Conservation (phyloP, 2,113 vertebrate genomes). For the Phyllostomus hastatus region DNA sequence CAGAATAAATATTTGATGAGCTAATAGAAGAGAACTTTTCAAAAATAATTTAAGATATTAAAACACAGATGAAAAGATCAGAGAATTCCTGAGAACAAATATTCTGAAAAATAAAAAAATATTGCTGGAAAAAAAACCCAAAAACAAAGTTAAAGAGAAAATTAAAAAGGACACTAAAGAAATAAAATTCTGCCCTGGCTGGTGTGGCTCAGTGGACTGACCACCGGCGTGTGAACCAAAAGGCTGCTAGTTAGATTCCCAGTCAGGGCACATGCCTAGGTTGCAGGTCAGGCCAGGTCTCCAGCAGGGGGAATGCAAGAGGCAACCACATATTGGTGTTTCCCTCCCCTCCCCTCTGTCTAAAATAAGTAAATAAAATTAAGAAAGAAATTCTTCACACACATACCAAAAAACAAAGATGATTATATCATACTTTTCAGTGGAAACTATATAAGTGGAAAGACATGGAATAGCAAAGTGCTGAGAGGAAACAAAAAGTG, state of each 20-base stretch:
- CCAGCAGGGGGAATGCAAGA: no score
- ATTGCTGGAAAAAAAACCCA: neutral
- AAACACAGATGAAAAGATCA: neutral
- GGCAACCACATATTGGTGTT: no score
- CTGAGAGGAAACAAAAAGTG: neutral
- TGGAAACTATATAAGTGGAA: neutral
- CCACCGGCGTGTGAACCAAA: no score
- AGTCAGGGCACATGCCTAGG: no score
- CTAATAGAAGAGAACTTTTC: neutral
- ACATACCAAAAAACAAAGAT: neutral
- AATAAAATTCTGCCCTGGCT: neutral
- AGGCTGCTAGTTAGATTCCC: no score
- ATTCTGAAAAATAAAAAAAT: neutral
- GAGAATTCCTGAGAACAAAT: neutral
- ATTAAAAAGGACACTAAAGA: neutral
- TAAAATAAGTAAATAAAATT: no score
- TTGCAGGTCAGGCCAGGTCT: no score
- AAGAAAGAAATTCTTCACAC: neutral
- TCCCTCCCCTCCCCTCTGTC: no score
- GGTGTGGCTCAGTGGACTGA: no score
- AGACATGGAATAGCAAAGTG: neutral
- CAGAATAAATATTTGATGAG: neutral
- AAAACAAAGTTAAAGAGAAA: neutral
- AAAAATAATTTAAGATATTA: neutral
- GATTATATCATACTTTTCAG: neutral